Percentiles rank a stretch among this genome's conserved stretches.
phyloP scores from a whole-genome alignment of 2,113 vertebrate genomes.

The Gallinago media region DNA sequence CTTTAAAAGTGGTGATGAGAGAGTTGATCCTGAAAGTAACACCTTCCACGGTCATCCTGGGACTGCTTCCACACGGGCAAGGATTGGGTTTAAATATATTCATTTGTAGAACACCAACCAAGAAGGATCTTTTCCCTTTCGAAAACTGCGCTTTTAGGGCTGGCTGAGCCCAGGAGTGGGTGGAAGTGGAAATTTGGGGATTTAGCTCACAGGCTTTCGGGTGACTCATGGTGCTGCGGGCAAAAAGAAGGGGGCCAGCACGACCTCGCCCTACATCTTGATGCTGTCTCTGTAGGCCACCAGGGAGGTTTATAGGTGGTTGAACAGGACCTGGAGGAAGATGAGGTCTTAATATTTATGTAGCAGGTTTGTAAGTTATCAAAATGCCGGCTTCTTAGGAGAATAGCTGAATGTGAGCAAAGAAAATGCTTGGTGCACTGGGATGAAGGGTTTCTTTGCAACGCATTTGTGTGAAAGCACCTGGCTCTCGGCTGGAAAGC shows the following conservation, averaged over 20 bases:
- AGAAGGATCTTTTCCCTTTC: not conserved
- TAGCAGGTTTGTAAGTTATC: not conserved
- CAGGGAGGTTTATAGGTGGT: not conserved
- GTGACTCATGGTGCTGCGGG: not conserved
- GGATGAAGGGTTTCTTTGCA: not conserved
- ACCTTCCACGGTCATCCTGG: slow-evolving; percentile 2
- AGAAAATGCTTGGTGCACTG: not conserved
- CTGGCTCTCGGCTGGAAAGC: not conserved
- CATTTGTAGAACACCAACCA: not conserved
- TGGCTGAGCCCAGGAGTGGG: not conserved
- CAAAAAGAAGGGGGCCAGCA: not conserved
- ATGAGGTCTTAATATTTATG: slow-evolving; percentile 1
- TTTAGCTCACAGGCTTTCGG: not conserved
- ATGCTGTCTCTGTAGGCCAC: not conserved
- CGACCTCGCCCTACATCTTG: not conserved
- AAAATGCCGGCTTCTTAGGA: not conserved
- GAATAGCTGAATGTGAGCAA: not conserved
- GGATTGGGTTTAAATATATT: not conserved
- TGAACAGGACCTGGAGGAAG: not conserved
- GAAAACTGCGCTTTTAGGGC: not conserved
- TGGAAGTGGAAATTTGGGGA: not conserved
- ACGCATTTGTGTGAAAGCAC: not conserved
- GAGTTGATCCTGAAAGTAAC: not conserved
- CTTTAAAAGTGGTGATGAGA: not conserved
- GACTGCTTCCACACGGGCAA: not conserved